Evolutionary conservation across 2,797 vertebrate genomes (phyloP).

Genomic region (Phalanger gymnotis): DNA sequence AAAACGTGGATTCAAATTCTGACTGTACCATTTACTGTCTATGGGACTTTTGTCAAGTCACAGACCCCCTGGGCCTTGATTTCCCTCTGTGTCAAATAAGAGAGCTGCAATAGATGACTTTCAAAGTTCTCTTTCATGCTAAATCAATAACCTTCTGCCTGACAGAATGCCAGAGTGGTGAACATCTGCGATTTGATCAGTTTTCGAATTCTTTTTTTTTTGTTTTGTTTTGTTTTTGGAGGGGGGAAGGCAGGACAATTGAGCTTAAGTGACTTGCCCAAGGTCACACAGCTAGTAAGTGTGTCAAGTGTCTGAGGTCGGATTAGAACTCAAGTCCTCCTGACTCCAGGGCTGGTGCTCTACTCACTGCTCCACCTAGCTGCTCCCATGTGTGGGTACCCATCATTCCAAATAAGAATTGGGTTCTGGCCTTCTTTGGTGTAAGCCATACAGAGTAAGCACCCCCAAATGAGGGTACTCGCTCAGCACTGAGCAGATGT

Average conservation of each 20-base stretch:
- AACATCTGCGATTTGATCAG: not conserved
- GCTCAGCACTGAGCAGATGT: not conserved
- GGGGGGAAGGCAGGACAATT: no score
- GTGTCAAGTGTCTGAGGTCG: no score
- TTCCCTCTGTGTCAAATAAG: not conserved
- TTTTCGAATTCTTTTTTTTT: not conserved
- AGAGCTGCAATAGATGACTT: not conserved
- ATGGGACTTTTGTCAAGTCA: not conserved
- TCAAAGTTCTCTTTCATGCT: not conserved
- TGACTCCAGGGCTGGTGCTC: no score
- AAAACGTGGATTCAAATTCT: not conserved
- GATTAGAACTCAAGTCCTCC: no score
- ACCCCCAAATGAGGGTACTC: not conserved
- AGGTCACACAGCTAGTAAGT: no score
- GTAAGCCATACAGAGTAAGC: not conserved
- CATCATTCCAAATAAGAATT: not conserved
- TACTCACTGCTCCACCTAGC: no score
- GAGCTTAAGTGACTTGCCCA: no score
- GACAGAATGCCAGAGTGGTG: not conserved
- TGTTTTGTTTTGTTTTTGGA: no score
- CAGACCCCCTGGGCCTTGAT: not conserved
- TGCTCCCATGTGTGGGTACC: no score
- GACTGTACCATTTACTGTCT: not conserved
- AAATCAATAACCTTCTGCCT: not conserved
- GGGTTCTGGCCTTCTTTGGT: not conserved